These are phyloP conservation scores for Paraescarpia echinospica DNA, from an alignment of 1,140 invertebrate genomes.

Conservation along the genomic window DNA sequence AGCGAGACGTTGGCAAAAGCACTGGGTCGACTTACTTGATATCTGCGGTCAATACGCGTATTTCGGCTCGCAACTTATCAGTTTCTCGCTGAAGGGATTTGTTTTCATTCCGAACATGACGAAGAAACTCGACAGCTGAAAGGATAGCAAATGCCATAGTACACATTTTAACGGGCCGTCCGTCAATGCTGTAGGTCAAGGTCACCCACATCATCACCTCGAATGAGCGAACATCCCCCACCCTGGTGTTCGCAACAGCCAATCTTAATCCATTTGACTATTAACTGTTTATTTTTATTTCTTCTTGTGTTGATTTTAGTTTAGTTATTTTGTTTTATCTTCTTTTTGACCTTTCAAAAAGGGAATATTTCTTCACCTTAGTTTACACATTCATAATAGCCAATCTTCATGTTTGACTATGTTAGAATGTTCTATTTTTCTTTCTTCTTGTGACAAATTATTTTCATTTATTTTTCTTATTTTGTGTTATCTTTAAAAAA, in stretches of 20 bases:
- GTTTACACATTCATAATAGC: too few relatives aligned
- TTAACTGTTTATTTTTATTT: too few relatives aligned
- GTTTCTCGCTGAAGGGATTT: constrained; percentile 84
- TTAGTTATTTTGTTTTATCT: too few relatives aligned
- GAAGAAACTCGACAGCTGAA: constrained; percentile 81
- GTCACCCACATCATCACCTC: not conserved
- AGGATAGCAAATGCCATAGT: constrained; percentile 40
- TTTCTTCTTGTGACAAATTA: too few relatives aligned
- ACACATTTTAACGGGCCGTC: constrained; percentile 40
- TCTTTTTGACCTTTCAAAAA: too few relatives aligned
- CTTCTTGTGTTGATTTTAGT: too few relatives aligned
- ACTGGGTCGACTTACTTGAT: constrained; percentile 70
- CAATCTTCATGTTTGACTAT: too few relatives aligned
- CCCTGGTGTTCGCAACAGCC: not conserved
- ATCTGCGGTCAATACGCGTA: constrained; percentile 83
- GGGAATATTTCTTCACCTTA: too few relatives aligned
- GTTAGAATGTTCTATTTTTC: too few relatives aligned
- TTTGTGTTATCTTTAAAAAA: not conserved
- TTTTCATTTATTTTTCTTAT: not conserved
- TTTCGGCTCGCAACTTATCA: constrained; percentile 71
- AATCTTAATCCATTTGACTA: not conserved
- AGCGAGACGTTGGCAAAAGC: constrained; percentile 14
- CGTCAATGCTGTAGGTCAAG: constrained; percentile 18
- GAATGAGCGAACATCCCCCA: not conserved
- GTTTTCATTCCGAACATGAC: constrained; percentile 79